These are phyloP conservation scores for Eretmochelys imbricata DNA, from an alignment of 2,113 vertebrate species.

Conservation along the genomic window DNA sequence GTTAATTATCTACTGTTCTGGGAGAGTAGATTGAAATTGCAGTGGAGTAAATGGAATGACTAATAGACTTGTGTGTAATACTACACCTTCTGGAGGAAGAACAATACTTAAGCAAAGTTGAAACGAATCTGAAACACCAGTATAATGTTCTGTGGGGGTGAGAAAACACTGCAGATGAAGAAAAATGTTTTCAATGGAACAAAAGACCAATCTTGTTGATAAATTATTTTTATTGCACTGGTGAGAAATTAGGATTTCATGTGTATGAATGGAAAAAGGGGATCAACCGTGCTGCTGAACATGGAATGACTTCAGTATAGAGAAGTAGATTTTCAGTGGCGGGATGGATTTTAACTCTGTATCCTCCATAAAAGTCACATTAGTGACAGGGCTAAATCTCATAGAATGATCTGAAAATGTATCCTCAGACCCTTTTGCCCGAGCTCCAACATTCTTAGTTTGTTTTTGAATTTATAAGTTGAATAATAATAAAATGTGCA, in stretches of 20 bases:
- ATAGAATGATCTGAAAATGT: not conserved
- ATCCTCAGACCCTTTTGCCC: not conserved
- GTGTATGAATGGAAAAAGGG: not conserved
- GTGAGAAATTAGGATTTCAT: not conserved
- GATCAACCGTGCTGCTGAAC: not conserved
- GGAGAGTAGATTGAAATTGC: constrained; percentile 33
- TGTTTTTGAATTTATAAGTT: not conserved
- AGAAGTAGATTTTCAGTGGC: not conserved
- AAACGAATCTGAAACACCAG: constrained; percentile 11
- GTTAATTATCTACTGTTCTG: constrained; percentile 68
- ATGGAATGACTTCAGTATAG: not conserved
- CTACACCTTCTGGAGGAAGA: constrained; percentile 43
- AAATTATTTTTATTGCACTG: not conserved
- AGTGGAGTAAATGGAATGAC: constrained; percentile 61
- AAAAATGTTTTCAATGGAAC: not conserved
- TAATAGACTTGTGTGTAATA: constrained; percentile 60
- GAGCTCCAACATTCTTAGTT: not conserved
- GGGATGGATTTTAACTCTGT: accelerated
- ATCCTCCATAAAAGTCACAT: not conserved
- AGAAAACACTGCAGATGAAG: not conserved
- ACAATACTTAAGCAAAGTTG: constrained; percentile 1
- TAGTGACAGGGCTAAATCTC: not conserved
- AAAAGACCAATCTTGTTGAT: not conserved
- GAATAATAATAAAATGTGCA: not conserved
- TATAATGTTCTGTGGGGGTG: not conserved